phyloP scores from a whole-genome alignment of 2,113 vertebrate species.

The Chelonoidis abingdonii region DNA sequence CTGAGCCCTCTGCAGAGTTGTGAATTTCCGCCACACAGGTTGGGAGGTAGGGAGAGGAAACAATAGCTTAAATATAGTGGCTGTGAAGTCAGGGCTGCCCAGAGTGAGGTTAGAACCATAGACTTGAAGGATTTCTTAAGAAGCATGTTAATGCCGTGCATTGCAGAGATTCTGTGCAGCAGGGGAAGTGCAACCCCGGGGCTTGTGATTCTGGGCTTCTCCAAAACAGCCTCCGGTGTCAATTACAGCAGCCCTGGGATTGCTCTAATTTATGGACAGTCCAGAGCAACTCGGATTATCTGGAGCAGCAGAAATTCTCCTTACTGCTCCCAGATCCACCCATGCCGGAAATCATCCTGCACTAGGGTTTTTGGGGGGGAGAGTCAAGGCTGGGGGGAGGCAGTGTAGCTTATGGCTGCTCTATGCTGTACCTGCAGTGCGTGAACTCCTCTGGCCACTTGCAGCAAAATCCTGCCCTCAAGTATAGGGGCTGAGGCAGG shows the following conservation, averaged over 20 bases:
- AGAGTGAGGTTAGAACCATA: neutral
- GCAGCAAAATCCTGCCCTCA: too few relatives aligned
- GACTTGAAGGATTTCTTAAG: neutral
- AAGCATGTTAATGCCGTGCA: neutral
- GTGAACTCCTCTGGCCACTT: too few relatives aligned
- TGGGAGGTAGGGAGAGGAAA: neutral
- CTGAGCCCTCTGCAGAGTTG: neutral
- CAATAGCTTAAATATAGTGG: neutral
- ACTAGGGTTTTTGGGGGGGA: too few relatives aligned
- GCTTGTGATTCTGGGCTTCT: neutral
- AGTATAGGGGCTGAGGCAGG: too few relatives aligned
- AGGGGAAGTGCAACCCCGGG: neutral
- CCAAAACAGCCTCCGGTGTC: neutral
- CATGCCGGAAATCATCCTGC: too few relatives aligned
- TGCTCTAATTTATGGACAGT: neutral
- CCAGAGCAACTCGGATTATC: neutral
- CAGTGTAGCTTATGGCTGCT: too few relatives aligned
- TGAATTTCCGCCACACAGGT: neutral
- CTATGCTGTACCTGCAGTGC: too few relatives aligned
- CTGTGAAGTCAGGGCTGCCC: neutral
- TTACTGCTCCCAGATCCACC: too few relatives aligned
- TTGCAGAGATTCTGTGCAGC: neutral
- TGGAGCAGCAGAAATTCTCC: too few relatives aligned
- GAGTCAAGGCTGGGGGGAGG: too few relatives aligned
- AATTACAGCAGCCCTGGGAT: neutral